phyloP scores from a whole-genome alignment of 2,113 vertebrate genomes.

The Casuarius casuarius region DNA sequence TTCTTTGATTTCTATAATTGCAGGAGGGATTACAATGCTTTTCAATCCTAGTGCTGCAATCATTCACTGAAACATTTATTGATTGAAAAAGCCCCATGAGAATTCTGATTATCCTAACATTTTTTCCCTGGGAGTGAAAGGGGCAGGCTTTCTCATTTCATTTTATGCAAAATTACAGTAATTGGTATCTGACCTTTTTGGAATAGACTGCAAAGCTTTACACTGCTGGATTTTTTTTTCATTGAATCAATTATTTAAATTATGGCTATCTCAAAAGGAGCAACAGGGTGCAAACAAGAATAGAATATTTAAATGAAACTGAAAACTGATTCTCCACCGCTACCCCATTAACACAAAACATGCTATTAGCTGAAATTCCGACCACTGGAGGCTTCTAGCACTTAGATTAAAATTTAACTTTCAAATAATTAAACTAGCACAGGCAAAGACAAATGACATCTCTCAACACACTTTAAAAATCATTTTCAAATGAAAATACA shows the following conservation, averaged over 20 bases:
- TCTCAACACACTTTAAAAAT: not conserved
- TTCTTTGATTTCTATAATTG: slow-evolving; percentile 42
- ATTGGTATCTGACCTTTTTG: slow-evolving; percentile 75
- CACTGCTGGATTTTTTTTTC: slow-evolving; percentile 60
- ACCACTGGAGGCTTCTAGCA: not conserved
- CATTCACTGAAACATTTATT: slow-evolving; percentile 64
- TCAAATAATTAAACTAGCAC: slow-evolving; percentile 41
- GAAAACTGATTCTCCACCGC: slow-evolving; percentile 38
- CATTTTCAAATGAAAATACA: not conserved
- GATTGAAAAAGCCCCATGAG: slow-evolving; percentile 65
- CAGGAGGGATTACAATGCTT: slow-evolving; percentile 33
- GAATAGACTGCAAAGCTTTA: slow-evolving; percentile 67
- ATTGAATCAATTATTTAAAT: slow-evolving; percentile 79
- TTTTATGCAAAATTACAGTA: slow-evolving; percentile 78
- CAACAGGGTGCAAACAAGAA: slow-evolving; percentile 63
- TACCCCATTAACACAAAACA: slow-evolving; percentile 13
- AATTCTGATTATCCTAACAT: slow-evolving; percentile 65
- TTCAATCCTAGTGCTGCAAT: slow-evolving; percentile 41
- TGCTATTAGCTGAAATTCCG: slow-evolving; percentile 46
- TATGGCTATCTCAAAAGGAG: slow-evolving; percentile 67
- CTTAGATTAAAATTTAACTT: slow-evolving; percentile 52
- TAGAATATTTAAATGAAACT: slow-evolving; percentile 67
- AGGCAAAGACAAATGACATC: slow-evolving; percentile 27
- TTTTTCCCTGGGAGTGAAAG: slow-evolving; percentile 66
- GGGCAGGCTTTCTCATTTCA: slow-evolving; percentile 63